Conservation (phyloP, 2,888 invertebrate genomes). For the Lymantria monacha region DNA sequence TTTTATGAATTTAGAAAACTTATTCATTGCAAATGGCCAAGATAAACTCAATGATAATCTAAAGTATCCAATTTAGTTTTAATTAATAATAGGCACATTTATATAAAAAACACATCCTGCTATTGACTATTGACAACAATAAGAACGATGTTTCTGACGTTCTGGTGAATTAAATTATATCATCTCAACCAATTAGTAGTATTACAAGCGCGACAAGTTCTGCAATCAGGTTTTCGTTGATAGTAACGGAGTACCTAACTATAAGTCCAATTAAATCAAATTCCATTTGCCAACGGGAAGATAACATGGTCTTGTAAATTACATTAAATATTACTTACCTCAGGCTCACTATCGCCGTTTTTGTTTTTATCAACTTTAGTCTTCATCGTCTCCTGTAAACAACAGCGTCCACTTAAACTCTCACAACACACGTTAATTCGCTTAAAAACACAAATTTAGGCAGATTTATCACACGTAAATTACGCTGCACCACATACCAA, state of each 20-base stretch:
- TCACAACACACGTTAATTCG: conserved; percentile 59
- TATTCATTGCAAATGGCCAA: too few relatives aligned
- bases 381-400: conserved; percentile 81
- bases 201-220: conserved; percentile 1
- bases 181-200: background rate
- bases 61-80: too few relatives aligned
- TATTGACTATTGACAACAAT: conserved; percentile 2
- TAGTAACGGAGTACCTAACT: conserved; percentile 18
- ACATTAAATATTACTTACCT: conserved; percentile 72
- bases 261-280: conserved; percentile 27
- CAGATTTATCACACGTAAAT: conserved; percentile 63
- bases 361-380: conserved; percentile 82
- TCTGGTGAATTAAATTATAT: background rate
- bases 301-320: conserved; percentile 32
- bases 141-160: background rate
- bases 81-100: too few relatives aligned
- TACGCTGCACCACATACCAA: conserved; percentile 68
- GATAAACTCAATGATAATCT: too few relatives aligned
- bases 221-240: conserved; percentile 15
- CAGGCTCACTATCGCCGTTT: conserved; percentile 78
- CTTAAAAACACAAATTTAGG: conserved; percentile 52
- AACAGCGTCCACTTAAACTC: conserved; percentile 63
- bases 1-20: too few relatives aligned
- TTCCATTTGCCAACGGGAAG: conserved; percentile 28
- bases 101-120: conserved; percentile 21